Conservation (phyloP, 2,113 vertebrate species). For the Climacteris rufus region DNA sequence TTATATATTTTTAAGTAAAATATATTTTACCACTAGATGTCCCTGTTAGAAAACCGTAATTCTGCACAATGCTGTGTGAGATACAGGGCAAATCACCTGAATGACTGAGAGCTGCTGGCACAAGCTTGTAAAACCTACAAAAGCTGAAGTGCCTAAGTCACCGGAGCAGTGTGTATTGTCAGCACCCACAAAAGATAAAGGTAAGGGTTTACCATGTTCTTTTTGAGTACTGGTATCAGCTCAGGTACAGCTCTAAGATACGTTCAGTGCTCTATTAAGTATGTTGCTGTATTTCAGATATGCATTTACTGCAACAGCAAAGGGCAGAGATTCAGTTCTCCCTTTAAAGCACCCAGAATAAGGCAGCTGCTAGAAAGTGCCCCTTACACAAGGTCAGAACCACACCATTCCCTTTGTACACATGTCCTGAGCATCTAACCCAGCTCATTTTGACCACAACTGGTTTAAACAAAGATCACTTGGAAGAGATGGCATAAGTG, state of each 20-base stretch:
- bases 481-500: accelerated
- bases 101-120: not conserved
- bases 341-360: not conserved
- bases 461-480: not conserved
- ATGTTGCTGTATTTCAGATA: not conserved
- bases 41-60: not conserved
- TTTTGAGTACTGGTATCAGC: not conserved
- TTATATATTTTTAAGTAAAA: not conserved
- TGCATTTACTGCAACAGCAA: not conserved
- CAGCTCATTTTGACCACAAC: not conserved
- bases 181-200: not conserved
- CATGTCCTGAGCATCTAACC: not conserved
- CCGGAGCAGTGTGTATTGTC: not conserved
- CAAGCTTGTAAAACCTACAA: not conserved
- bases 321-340: not conserved
- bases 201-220: not conserved
- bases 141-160: not conserved
- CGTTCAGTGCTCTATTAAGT: not conserved
- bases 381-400: accelerated
- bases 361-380: not conserved
- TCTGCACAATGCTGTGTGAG: not conserved
- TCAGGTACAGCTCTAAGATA: not conserved
- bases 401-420: not conserved
- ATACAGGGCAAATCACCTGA: not conserved
- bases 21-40: constrained; percentile 5